A percentile compares a stretch with the other conserved stretches of the same genome.
phyloP scores from a whole-genome alignment of 2,888 invertebrate species.

The Drosophila rellima region DNA sequence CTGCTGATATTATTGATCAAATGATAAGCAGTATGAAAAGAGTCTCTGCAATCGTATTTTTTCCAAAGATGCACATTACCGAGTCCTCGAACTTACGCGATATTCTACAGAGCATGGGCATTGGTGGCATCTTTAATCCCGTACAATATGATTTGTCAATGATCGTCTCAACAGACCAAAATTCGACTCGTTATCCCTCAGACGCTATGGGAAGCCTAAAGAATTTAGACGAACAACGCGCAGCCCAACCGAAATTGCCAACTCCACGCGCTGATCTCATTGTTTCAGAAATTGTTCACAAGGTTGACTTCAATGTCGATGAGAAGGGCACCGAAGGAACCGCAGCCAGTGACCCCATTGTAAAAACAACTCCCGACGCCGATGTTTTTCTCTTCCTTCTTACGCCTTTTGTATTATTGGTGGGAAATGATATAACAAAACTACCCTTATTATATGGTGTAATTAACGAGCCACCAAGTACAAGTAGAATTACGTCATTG shows the following conservation, averaged over 20 bases:
- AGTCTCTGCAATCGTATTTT: not conserved
- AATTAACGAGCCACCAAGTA: conserved; percentile 5
- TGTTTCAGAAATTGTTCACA: not conserved
- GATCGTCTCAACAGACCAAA: not conserved
- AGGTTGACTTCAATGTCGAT: not conserved
- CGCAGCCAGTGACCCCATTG: not conserved
- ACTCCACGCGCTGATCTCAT: not conserved
- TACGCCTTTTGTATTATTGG: not conserved
- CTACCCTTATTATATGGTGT: not conserved
- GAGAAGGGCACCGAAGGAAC: not conserved
- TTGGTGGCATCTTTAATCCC: not conserved
- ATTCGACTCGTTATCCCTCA: not conserved
- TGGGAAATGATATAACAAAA: not conserved
- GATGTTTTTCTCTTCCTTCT: too few relatives aligned
- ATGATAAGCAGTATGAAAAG: conserved; percentile 3
- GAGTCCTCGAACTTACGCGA: not conserved
- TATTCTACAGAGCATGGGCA: not conserved
- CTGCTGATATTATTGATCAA: not conserved
- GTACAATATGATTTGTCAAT: conserved; percentile 1
- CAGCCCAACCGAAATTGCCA: not conserved
- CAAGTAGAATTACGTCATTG: too few relatives aligned
- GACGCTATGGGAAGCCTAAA: not conserved
- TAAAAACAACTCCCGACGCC: too few relatives aligned
- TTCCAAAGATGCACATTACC: conserved; percentile 1
- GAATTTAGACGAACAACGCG: not conserved